Conservation (phyloP, 2,797 vertebrate genomes). For the Petrocephalus sullivani region DNA sequence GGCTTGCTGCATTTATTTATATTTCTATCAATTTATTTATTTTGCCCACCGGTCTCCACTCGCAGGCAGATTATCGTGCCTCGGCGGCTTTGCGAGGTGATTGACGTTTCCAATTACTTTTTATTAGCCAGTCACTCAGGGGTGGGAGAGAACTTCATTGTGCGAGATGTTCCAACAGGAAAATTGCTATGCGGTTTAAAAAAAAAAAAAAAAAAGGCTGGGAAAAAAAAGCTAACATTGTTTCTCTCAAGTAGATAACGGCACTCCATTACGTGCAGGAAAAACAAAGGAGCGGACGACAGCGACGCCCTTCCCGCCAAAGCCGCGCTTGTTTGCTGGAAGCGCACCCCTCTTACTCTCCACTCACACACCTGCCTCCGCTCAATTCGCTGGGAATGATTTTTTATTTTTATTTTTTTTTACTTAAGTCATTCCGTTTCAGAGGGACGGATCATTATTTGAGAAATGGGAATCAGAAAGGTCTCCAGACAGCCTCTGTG, state of each 20-base stretch:
- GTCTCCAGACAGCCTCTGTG: background rate
- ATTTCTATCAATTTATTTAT: background rate
- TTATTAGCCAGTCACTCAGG: slow-evolving; percentile 64
- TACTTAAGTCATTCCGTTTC: background rate
- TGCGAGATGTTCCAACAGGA: slow-evolving; percentile 45
- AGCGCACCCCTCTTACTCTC: background rate
- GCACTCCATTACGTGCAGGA: slow-evolving; percentile 15
- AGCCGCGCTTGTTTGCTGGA: background rate
- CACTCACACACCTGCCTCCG: background rate
- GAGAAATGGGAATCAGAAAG: slow-evolving; percentile 11
- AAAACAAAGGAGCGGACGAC: slow-evolving; percentile 15
- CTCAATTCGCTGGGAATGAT: background rate
- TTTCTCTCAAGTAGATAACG: slow-evolving; percentile 44
- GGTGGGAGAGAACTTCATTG: slow-evolving; percentile 64
- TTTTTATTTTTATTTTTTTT: background rate
- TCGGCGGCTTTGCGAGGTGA: slow-evolving; percentile 51
- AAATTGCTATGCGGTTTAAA: slow-evolving; percentile 18
- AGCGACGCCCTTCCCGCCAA: background rate
- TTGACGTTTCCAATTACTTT: slow-evolving; percentile 71
- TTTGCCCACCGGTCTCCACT: background rate
- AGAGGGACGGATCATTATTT: background rate
- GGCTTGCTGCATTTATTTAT: slow-evolving; percentile 2
- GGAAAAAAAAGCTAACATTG: background rate
- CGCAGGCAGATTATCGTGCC: background rate
- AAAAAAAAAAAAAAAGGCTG: slow-evolving; percentile 37